Percentiles rank a stretch among this genome's conserved stretches.
Evolutionary conservation across 2,888 invertebrate species (phyloP).

Genomic region (Drosophila yooni): DNA sequence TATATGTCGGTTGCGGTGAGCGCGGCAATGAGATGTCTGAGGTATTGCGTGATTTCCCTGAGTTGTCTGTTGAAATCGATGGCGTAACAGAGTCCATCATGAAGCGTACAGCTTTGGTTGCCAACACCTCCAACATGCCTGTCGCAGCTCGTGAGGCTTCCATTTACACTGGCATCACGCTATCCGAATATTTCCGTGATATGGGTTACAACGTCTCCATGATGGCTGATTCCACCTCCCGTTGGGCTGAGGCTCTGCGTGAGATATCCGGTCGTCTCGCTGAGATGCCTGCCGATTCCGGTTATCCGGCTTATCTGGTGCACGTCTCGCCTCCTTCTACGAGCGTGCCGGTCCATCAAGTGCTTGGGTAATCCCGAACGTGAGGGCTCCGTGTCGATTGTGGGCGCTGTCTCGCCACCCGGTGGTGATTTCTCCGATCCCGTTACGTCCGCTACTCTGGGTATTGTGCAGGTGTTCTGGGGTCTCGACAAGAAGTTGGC

Average conservation of each 20-base stretch:
- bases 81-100: constrained; percentile 99
- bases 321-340: constrained; percentile 99
- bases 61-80: constrained; percentile 98
- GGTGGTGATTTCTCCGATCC: constrained; percentile 99
- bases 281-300: constrained; percentile 99
- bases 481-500: constrained; percentile 99
- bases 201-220: constrained; percentile 99
- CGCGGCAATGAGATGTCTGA: constrained; percentile 99
- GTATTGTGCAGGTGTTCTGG: constrained; percentile 99
- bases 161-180: constrained; percentile 99
- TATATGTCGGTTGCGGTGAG: constrained; percentile 99
- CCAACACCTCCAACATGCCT: constrained; percentile 99
- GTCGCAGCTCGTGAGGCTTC: constrained; percentile 99
- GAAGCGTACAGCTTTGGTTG: constrained; percentile 99
- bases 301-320: constrained; percentile 99
- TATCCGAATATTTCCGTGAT: constrained; percentile 99
- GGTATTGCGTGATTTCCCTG: constrained; percentile 99
- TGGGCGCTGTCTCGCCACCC: constrained; percentile 99
- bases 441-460: constrained; percentile 98
- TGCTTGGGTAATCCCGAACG: constrained; percentile 99
- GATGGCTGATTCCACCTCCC: constrained; percentile 99
- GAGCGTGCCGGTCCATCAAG: constrained; percentile 98
- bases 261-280: constrained; percentile 99
- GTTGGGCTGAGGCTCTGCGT: constrained; percentile 99
- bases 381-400: constrained; percentile 99